A percentile compares a stretch with the other conserved stretches of the same genome.
phyloP scores from a whole-genome alignment of 2,797 vertebrate genomes.

The Pseudotriccus pelzelni region DNA sequence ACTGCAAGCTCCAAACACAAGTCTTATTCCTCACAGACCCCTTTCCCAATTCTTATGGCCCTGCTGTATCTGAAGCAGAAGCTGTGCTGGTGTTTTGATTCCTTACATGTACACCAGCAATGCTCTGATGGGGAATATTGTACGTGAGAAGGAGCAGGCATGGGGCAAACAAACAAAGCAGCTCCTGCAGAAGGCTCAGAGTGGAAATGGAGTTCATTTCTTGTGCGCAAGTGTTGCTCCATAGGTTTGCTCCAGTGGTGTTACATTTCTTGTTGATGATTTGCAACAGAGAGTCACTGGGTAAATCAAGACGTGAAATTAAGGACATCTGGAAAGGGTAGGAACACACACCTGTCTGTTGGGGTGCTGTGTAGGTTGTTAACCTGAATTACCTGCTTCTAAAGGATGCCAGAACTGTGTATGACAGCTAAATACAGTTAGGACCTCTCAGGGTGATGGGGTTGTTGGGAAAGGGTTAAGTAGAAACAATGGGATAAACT shows the following conservation, averaged over 20 bases:
- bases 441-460: background rate
- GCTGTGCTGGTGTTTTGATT: background rate
- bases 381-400: background rate
- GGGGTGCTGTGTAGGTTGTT: background rate
- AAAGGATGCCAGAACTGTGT: background rate
- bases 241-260: background rate
- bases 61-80: background rate
- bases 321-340: background rate
- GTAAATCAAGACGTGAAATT: background rate
- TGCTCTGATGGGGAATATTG: fast-evolving
- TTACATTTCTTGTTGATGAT: background rate
- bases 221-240: background rate
- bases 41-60: background rate
- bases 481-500: conserved; percentile 28
- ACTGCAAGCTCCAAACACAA: background rate
- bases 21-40: background rate
- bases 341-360: background rate
- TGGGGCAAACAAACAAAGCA: background rate
- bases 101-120: background rate
- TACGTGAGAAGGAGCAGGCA: background rate
- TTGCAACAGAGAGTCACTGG: background rate
- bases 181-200: background rate
- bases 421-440: background rate
- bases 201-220: background rate
- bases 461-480: conserved; percentile 3